Percentiles rank a stretch among this genome's conserved stretches.
Conservation (phyloP, 2,797 vertebrate species). For the Rallus crepitans region DNA sequence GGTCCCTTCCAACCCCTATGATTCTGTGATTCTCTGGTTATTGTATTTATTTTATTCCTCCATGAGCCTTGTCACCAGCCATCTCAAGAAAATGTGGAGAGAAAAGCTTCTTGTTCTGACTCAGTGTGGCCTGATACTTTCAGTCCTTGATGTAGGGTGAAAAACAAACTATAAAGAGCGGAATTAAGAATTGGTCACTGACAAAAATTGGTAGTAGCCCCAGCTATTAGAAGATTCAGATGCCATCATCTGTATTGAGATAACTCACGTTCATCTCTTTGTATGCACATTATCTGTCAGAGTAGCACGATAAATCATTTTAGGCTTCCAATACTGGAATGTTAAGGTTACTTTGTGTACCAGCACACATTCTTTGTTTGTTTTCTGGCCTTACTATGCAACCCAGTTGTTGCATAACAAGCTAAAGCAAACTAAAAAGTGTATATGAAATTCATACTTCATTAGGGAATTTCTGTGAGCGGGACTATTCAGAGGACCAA, state of each 20-base stretch:
- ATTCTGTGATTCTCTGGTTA: too few species aligned
- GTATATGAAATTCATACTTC: neutral
- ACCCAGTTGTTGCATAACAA: rapidly evolving
- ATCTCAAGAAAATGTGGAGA: neutral
- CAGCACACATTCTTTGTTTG: neutral
- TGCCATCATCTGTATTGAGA: neutral
- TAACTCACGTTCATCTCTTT: neutral
- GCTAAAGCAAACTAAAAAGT: neutral
- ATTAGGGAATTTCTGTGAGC: neutral
- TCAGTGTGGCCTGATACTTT: neutral
- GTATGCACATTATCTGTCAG: neutral
- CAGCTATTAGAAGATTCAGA: neutral
- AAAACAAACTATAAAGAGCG: neutral
- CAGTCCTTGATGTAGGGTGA: neutral
- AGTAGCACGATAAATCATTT: neutral
- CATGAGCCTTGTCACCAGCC: neutral
- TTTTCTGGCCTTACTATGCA: neutral
- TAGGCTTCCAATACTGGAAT: neutral
- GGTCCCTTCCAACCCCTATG: too few species aligned
- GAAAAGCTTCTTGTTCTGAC: neutral
- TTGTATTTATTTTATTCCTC: neutral
- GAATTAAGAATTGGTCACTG: neutral
- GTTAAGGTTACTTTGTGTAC: neutral
- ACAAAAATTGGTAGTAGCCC: neutral
- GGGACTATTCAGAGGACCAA: neutral